phyloP scores from a whole-genome alignment of 2,797 vertebrate genomes.

The Tapirus indicus region DNA sequence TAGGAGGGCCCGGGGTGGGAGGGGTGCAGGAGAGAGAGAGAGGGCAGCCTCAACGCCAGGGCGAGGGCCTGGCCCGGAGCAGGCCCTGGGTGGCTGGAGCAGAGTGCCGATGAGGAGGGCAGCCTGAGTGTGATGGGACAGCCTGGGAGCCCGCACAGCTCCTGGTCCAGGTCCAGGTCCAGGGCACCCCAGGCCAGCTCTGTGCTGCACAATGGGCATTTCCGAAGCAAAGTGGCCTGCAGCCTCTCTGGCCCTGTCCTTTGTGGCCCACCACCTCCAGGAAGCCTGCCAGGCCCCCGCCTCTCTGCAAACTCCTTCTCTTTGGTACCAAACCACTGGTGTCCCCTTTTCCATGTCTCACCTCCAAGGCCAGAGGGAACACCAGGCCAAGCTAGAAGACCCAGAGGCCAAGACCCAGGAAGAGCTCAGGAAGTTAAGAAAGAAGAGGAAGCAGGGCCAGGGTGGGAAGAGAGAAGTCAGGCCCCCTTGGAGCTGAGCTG shows the following conservation, averaged over 20 bases:
- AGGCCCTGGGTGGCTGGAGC: neutral
- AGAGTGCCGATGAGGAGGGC: neutral
- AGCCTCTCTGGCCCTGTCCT: conserved; percentile 5
- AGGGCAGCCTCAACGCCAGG: conserved; percentile 91
- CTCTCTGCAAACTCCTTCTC: conserved; percentile 7
- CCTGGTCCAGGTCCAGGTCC: neutral
- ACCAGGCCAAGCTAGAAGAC: neutral
- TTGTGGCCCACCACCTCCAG: neutral
- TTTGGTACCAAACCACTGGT: conserved; percentile 2
- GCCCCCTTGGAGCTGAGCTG: neutral
- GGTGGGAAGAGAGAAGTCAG: neutral
- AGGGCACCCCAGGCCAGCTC: neutral
- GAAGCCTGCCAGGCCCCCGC: neutral
- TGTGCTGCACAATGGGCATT: neutral
- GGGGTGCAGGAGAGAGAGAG: conserved; percentile 92
- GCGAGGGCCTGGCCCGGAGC: conserved; percentile 23
- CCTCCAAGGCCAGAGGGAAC: neutral
- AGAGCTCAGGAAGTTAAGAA: neutral
- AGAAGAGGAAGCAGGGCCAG: accelerated
- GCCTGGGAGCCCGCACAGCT: neutral
- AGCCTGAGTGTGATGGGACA: accelerated
- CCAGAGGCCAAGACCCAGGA: neutral
- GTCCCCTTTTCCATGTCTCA: neutral
- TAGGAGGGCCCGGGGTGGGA: conserved; percentile 93
- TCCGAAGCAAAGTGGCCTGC: neutral